phyloP scores from a whole-genome alignment of 2,113 vertebrate species.

The Cheirogaleus medius region DNA sequence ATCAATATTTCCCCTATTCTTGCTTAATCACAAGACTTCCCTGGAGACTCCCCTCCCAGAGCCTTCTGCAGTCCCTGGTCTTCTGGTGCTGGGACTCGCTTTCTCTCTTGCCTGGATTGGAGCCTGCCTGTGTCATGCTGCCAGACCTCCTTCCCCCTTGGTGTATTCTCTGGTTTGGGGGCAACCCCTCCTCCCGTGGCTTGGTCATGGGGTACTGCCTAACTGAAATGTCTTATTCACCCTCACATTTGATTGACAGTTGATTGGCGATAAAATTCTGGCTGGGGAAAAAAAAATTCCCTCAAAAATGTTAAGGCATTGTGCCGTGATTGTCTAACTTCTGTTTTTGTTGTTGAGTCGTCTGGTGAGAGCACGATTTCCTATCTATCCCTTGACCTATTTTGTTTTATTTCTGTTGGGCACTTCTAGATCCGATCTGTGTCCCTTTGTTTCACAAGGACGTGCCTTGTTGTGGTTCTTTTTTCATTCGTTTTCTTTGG shows the following conservation, averaged over 20 bases:
- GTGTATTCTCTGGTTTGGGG: neutral
- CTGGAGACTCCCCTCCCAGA: neutral
- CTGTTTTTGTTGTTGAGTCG: neutral
- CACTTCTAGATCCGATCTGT: neutral
- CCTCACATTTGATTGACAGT: neutral
- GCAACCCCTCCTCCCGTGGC: neutral
- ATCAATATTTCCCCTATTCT: neutral
- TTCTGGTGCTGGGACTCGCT: rapidly evolving
- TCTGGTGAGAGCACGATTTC: neutral
- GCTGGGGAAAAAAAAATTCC: neutral
- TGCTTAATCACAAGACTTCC: neutral
- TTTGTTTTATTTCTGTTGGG: neutral
- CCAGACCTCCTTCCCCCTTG: neutral
- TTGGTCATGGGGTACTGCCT: neutral
- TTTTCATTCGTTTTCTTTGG: neutral
- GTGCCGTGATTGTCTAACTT: neutral
- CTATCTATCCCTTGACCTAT: neutral
- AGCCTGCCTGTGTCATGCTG: neutral
- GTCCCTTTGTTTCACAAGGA: neutral
- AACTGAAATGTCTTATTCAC: neutral
- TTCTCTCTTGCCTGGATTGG: neutral
- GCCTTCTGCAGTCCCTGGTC: neutral
- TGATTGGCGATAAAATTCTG: neutral
- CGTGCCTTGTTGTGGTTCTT: neutral
- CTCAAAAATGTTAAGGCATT: neutral